Evolutionary conservation across 2,113 vertebrate genomes (phyloP).

Genomic region (Cyanoderma ruficeps): DNA sequence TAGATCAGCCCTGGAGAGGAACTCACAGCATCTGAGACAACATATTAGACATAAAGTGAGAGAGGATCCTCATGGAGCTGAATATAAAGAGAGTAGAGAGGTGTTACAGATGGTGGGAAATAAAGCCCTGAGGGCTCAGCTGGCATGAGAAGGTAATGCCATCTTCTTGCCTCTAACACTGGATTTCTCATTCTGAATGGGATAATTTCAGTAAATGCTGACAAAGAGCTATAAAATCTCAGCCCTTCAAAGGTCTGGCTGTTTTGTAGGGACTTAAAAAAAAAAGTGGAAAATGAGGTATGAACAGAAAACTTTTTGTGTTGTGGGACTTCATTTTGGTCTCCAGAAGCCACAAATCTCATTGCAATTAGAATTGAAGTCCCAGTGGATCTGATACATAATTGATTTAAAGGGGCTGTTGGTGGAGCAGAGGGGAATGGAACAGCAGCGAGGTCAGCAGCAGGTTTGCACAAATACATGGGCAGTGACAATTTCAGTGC

Average conservation of each 20-base stretch:
- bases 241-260: background rate
- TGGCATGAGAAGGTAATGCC: background rate
- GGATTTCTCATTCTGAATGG: background rate
- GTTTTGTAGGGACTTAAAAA: background rate
- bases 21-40: background rate
- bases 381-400: slow-evolving; percentile 23
- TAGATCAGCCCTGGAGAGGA: background rate
- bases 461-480: background rate
- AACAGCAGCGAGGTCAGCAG: background rate
- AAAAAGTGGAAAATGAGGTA: slow-evolving; percentile 41
- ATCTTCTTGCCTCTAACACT: background rate
- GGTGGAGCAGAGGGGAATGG: background rate
- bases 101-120: background rate
- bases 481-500: slow-evolving; percentile 8
- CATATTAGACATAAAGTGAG: background rate
- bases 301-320: slow-evolving; percentile 20
- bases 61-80: background rate
- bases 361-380: background rate
- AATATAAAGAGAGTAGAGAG: background rate
- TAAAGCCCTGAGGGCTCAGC: background rate
- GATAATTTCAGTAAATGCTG: background rate
- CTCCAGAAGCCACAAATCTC: slow-evolving; percentile 28
- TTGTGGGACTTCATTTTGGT: background rate
- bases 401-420: slow-evolving; percentile 29
- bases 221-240: background rate